Conservation (phyloP, 2,113 vertebrate genomes). For the Chrysochloris asiatica region DNA sequence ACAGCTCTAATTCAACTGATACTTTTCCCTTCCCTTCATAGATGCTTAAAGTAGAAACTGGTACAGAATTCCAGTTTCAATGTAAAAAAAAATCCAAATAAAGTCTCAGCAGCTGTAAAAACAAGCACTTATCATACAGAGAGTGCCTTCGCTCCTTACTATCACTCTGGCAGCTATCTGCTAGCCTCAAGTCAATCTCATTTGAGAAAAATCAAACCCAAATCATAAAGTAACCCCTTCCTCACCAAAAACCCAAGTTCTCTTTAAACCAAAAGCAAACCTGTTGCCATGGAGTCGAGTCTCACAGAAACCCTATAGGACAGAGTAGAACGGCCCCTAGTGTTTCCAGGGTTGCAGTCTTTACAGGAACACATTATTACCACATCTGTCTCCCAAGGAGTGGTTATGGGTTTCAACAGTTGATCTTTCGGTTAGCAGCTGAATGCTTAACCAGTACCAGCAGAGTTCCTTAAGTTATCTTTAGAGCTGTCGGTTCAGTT, state of each 20-base stretch:
- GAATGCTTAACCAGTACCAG: too few species aligned
- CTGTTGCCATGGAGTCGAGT: too few species aligned
- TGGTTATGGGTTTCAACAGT: too few species aligned
- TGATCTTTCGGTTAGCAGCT: too few species aligned
- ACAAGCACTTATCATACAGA: neutral
- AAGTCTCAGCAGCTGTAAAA: neutral
- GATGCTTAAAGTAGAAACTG: slow-evolving; percentile 37
- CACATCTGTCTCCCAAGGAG: too few species aligned
- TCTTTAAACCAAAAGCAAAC: neutral
- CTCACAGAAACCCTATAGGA: too few species aligned
- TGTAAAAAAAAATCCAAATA: slow-evolving; percentile 20
- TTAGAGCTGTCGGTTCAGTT: too few species aligned
- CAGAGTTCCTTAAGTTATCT: too few species aligned
- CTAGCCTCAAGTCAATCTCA: slow-evolving; percentile 16
- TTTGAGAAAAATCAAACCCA: neutral
- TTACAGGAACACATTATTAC: too few species aligned
- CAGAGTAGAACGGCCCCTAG: too few species aligned
- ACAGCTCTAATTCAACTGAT: neutral
- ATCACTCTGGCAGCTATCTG: neutral
- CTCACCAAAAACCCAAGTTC: neutral
- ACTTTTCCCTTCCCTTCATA: neutral
- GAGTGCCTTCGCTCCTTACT: neutral
- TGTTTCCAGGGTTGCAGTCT: too few species aligned
- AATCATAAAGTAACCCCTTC: neutral
- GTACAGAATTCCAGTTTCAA: neutral